Percentiles rank a stretch among this genome's conserved stretches.
phyloP scores from a whole-genome alignment of 2,888 invertebrate genomes.

The Busseola fusca region DNA sequence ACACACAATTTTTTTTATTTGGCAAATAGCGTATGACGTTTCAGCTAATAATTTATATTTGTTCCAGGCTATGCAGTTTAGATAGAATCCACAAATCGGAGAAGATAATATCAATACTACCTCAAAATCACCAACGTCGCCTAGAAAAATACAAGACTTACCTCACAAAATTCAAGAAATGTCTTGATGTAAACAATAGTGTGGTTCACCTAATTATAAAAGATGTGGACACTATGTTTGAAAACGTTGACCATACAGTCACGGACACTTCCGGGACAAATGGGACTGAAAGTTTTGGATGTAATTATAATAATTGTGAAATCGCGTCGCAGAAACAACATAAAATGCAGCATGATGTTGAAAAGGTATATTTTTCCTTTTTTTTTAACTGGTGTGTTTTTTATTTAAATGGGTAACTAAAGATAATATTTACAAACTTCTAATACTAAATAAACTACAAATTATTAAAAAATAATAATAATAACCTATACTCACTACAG shows the following conservation, averaged over 20 bases:
- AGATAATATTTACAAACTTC: no score
- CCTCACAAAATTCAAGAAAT: constrained; percentile 92
- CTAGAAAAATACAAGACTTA: constrained; percentile 93
- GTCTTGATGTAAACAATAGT: constrained; percentile 93
- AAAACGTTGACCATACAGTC: constrained; percentile 90
- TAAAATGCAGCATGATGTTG: constrained; percentile 86
- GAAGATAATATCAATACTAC: constrained; percentile 92
- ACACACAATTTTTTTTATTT: no score
- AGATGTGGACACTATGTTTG: constrained; percentile 95
- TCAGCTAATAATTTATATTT: constrained; percentile 24
- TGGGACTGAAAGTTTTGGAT: constrained; percentile 79
- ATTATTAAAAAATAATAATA: no score
- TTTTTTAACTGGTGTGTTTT: no score
- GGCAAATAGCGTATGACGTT: no score
- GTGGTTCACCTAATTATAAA: constrained; percentile 92
- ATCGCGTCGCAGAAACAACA: constrained; percentile 81
- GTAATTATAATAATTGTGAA: constrained; percentile 83
- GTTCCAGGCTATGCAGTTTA: constrained; percentile 92
- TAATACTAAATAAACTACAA: no score
- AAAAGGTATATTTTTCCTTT: constrained; percentile 79
- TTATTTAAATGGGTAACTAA: no score
- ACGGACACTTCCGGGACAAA: constrained; percentile 71
- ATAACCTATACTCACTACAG: no score
- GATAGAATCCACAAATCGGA: constrained; percentile 93
- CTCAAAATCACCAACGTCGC: constrained; percentile 92